A percentile compares a stretch with the other conserved stretches of the same genome.
phyloP scores from a whole-genome alignment of 2,888 invertebrate genomes.

The Melinaea marsaeus region DNA sequence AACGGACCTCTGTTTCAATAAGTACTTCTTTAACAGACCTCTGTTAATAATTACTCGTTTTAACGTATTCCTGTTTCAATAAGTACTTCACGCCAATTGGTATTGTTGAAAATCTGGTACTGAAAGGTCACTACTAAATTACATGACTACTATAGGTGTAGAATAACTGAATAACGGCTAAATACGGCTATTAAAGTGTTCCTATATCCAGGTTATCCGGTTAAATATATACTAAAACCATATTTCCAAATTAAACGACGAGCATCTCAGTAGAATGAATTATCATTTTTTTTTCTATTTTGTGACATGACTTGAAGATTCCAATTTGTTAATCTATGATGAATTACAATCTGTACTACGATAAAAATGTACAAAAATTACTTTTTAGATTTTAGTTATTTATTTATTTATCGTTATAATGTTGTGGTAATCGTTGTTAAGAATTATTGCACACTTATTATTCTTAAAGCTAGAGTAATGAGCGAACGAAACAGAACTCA shows the following conservation, averaged over 20 bases:
- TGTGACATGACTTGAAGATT: too few species aligned
- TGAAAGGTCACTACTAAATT: constrained; percentile 14
- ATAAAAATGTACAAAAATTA: constrained; percentile 5
- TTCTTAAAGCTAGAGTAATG: constrained; percentile 11
- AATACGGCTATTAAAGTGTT: too few species aligned
- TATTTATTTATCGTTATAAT: not conserved
- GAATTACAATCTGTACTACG: not conserved
- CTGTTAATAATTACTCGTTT: constrained; percentile 1
- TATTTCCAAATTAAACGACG: too few species aligned
- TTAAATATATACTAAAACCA: too few species aligned
- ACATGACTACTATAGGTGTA: constrained; percentile 20
- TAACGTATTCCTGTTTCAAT: not conserved
- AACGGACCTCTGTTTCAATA: too few species aligned
- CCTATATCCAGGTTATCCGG: too few species aligned
- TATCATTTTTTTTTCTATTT: too few species aligned
- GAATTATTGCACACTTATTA: constrained; percentile 22
- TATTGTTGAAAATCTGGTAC: not conserved
- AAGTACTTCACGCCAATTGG: constrained; percentile 16
- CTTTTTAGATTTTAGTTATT: not conserved
- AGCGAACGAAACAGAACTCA: not conserved
- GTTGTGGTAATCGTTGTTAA: constrained; percentile 10
- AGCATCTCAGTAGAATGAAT: too few species aligned
- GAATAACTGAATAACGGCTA: too few species aligned
- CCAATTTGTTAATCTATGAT: not conserved
- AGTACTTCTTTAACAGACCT: too few species aligned